Conservation (phyloP, 2,888 invertebrate species). For the Polymixis lichenea region DNA sequence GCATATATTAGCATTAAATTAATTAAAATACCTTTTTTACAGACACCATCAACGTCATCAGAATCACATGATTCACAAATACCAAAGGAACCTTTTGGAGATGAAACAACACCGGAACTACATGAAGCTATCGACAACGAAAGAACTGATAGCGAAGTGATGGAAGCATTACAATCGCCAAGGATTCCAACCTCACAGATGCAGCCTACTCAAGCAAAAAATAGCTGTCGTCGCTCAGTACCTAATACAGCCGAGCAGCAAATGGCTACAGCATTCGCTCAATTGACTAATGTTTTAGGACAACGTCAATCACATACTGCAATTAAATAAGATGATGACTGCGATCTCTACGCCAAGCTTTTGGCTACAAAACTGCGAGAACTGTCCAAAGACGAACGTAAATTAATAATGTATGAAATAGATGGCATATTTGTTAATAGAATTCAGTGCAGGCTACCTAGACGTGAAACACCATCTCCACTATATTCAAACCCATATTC, state of each 20-base stretch:
- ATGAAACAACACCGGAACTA: constrained; percentile 52
- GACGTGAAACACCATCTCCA: constrained; percentile 23
- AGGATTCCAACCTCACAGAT: constrained; percentile 33
- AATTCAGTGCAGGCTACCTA: constrained; percentile 33
- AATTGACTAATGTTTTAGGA: constrained; percentile 34
- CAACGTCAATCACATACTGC: constrained; percentile 34
- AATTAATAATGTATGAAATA: constrained; percentile 59
- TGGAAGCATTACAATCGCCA: constrained; percentile 39
- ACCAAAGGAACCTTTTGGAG: constrained; percentile 53
- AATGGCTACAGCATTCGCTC: constrained; percentile 25
- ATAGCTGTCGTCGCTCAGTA: constrained; percentile 33
- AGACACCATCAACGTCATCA: constrained; percentile 57
- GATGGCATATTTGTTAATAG: constrained; percentile 59
- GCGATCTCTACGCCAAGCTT: constrained; percentile 66
- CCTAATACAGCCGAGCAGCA: constrained; percentile 16
- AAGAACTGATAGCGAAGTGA: constrained; percentile 50
- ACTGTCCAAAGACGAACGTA: constrained; percentile 55
- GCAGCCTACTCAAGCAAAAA: constrained; percentile 55
- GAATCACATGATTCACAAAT: constrained; percentile 56
- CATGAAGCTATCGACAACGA: constrained; percentile 52
- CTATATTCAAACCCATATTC: constrained; percentile 35
- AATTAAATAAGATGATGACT: constrained; percentile 62
- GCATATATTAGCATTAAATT: constrained; percentile 42
- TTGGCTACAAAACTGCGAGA: constrained; percentile 63
- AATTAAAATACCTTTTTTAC: constrained; percentile 54